These are phyloP conservation scores for Alentia gelatinosa DNA, from an alignment of 2,888 invertebrate genomes.

Conservation along the genomic window DNA sequence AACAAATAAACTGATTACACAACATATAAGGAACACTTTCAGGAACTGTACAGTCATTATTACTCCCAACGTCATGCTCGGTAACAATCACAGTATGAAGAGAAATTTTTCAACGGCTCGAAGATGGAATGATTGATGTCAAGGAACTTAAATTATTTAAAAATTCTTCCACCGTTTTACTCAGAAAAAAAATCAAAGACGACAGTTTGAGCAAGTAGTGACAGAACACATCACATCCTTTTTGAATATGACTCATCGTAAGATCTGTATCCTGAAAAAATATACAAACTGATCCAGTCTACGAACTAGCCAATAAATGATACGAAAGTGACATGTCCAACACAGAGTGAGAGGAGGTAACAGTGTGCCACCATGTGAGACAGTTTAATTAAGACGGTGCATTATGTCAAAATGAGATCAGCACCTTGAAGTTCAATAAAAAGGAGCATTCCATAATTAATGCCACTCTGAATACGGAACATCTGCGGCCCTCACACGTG, in stretches of 20 bases:
- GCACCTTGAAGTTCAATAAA: slow-evolving; percentile 1
- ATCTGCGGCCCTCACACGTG: background rate
- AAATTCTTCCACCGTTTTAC: background rate
- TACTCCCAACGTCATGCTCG: background rate
- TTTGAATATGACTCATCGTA: background rate
- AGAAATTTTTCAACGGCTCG: background rate
- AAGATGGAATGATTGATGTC: slow-evolving; percentile 10
- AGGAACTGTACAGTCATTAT: background rate
- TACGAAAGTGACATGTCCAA: background rate
- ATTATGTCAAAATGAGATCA: background rate
- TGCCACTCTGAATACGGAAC: background rate
- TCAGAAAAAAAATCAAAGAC: background rate
- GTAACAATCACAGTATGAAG: background rate
- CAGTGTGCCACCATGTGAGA: background rate
- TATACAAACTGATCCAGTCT: background rate
- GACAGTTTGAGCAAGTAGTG: slow-evolving; percentile 10
- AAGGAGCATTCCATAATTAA: background rate
- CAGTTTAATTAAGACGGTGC: background rate
- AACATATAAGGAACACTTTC: background rate
- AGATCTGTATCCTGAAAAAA: background rate
- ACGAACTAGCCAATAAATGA: background rate
- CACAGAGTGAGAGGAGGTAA: background rate
- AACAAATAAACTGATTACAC: background rate
- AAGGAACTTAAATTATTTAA: background rate
- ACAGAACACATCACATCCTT: background rate